Evolutionary conservation across 1,140 invertebrate species (phyloP), one percentile per base, ranked within the genome.

Genomic region (Aricia agestis): DNA sequence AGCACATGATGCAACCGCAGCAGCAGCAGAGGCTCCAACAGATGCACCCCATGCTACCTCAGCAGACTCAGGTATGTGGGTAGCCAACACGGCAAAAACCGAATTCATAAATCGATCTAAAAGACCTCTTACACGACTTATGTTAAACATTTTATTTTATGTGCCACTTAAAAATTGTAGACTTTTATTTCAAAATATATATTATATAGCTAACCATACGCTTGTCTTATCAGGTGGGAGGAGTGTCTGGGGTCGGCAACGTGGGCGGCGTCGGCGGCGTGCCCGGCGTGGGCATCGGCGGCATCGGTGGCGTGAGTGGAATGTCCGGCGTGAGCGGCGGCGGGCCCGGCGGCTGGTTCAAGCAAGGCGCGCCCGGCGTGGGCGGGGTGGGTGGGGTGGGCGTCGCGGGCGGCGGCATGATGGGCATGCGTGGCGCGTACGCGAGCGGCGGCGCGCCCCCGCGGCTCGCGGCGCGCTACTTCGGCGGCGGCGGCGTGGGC

Each of bases 11-110:
- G 89, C 92, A 93, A 75, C 92, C 92, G 83, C 86, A 93, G 80
- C 92, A 93, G 74, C 92, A 93, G 75, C 90, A 90, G 74, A 72
- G 85, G 72, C 74, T 86, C 76, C 92, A 90, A 77, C 90, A 94
- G 79, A 93, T 94, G 87, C 89, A 92, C 67, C 89, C 93, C 74
- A 93, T 94, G 87, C 80, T 94, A 73, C 92, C 91, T 13, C 93
- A 93, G 73, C 93, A 93, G 78, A 85, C 90, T 71, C 92, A 89
- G 80, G 88, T 92, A 52, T 36, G 72, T 66, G 19, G 25, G 10
- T 25, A 18, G 4, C 15, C 3, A 65, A 6, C 13, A 18, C 61
- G 25, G 5, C 11, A 10, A 13, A 4, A 17, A 58, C 57, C 63
- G 25, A 25, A 3, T 25, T 25, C 25, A 3, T 25, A 2, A 25